phyloP scores from a whole-genome alignment of 2,797 vertebrate genomes.

The Acanthiza pusilla region DNA sequence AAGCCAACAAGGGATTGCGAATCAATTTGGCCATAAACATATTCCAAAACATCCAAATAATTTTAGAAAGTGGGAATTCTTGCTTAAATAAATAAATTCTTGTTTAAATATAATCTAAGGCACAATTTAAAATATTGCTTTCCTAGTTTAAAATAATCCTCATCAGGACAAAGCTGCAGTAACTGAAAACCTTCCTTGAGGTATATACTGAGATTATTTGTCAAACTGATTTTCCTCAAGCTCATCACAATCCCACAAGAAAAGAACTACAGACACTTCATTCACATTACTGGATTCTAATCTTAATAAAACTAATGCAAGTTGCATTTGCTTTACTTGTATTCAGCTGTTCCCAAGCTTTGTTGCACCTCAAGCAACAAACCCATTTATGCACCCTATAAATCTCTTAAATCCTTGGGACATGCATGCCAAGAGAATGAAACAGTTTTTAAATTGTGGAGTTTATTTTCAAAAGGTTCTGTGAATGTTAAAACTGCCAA shows the following conservation, averaged over 20 bases:
- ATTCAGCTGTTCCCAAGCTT: background rate
- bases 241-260: background rate
- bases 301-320: background rate
- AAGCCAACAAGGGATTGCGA: background rate
- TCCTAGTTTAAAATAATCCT: background rate
- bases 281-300: background rate
- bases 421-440: rapidly evolving
- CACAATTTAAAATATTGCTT: background rate
- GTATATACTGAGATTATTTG: background rate
- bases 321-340: background rate
- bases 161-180: background rate
- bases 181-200: background rate
- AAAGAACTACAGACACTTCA: background rate
- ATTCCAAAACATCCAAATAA: background rate
- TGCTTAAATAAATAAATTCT: background rate
- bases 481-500: background rate
- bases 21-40: background rate
- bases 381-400: background rate
- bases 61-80: background rate
- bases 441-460: background rate
- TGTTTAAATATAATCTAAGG: background rate
- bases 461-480: background rate
- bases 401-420: background rate
- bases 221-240: background rate
- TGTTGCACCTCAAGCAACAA: background rate